Percentiles rank a stretch among this genome's conserved stretches.
phyloP scores from a whole-genome alignment of 2,888 invertebrate species.

The Scaptomyza parva region DNA sequence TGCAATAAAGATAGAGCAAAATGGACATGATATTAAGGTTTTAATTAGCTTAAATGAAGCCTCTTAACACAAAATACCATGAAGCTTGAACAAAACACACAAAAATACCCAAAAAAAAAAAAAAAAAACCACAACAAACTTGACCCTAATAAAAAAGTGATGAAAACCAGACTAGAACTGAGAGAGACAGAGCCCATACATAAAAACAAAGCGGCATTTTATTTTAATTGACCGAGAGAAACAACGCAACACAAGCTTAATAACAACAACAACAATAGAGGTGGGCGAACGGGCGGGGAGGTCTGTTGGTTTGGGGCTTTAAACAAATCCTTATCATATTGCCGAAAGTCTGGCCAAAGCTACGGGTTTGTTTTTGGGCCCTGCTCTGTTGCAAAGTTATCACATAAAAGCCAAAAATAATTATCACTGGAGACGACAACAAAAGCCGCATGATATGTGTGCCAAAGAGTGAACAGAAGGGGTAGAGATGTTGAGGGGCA shows the following conservation, averaged over 20 bases:
- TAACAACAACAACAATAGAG: conserved; percentile 25
- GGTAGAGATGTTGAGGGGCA: not conserved
- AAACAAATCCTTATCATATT: conserved; percentile 74
- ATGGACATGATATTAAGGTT: conserved; percentile 42
- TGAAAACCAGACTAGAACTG: conserved; percentile 29
- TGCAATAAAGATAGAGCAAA: conserved; percentile 55
- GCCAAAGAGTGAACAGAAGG: conserved; percentile 7
- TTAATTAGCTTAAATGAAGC: conserved; percentile 65
- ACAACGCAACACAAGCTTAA: conserved; percentile 33
- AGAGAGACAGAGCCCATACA: conserved; percentile 12
- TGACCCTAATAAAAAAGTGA: conserved; percentile 69
- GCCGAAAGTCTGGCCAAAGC: conserved; percentile 48
- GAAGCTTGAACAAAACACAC: not conserved
- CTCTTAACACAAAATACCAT: conserved; percentile 36
- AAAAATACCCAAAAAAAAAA: conserved; percentile 67
- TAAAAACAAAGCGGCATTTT: conserved; percentile 55
- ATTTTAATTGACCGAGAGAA: conserved; percentile 71
- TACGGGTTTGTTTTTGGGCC: conserved; percentile 39
- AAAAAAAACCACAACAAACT: conserved; percentile 29
- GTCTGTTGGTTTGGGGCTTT: conserved; percentile 25
- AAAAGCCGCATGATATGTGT: conserved; percentile 53
- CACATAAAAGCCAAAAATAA: conserved; percentile 79
- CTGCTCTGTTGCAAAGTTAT: conserved; percentile 65
- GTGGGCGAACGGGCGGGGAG: not conserved
- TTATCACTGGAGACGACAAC: conserved; percentile 76